These are phyloP conservation scores for Eptesicus fuscus DNA, from an alignment of 2,113 vertebrate species.

Conservation along the genomic window DNA sequence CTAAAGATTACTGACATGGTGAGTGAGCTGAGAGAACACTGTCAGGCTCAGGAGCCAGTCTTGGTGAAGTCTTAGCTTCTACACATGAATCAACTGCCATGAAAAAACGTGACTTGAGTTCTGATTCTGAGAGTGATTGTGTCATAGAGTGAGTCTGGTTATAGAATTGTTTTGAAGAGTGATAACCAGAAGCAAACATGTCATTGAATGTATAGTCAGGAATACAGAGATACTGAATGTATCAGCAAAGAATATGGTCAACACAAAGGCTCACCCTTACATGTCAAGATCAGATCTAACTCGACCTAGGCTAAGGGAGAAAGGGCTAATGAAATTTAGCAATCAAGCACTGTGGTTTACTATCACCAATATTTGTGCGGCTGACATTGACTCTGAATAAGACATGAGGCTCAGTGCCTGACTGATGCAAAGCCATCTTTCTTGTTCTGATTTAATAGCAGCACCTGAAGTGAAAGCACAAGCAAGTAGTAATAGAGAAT, in stretches of 20 bases:
- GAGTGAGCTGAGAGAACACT: constrained; percentile 71
- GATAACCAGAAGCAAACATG: not conserved
- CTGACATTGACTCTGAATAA: not conserved
- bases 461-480: not conserved
- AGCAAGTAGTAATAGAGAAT: not conserved
- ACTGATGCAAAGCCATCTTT: not conserved
- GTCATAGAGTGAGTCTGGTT: not conserved
- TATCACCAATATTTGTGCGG: not conserved
- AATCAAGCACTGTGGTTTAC: not conserved
- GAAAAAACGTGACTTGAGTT: not conserved
- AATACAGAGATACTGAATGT: not conserved
- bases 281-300: not conserved
- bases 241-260: not conserved
- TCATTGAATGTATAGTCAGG: not conserved
- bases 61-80: not conserved
- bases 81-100: not conserved
- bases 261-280: not conserved
- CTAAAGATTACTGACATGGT: constrained; percentile 91
- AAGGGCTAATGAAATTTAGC: not conserved
- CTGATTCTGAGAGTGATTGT: not conserved
- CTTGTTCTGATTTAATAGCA: not conserved
- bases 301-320: not conserved
- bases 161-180: not conserved
- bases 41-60: not conserved
- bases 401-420: not conserved